phyloP scores from a whole-genome alignment of 2,888 invertebrate species.

The Sarcophaga rosellei region DNA sequence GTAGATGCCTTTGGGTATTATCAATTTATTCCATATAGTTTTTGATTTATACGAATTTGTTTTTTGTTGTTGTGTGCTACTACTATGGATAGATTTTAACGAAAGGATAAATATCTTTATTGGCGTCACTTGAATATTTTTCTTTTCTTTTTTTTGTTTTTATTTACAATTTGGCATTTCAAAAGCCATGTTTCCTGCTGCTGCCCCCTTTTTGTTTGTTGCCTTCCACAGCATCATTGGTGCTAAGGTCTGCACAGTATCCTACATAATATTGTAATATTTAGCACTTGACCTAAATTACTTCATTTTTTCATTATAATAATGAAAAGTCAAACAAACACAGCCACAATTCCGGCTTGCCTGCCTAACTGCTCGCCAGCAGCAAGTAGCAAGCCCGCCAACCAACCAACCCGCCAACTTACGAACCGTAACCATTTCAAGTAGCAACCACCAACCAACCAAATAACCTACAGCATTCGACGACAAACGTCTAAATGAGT shows the following conservation, averaged over 20 bases:
- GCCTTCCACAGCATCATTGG: too few species aligned
- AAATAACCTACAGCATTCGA: constrained; percentile 30
- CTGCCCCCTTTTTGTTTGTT: background rate
- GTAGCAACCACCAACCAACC: constrained; percentile 19
- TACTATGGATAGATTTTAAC: constrained; percentile 42
- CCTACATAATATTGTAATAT: constrained; percentile 41
- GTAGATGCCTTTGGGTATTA: constrained; percentile 25
- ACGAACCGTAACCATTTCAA: too few species aligned
- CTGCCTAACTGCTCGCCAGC: constrained; percentile 30
- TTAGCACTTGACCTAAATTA: constrained; percentile 69
- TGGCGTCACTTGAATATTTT: constrained; percentile 49
- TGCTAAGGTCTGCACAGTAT: constrained; percentile 22
- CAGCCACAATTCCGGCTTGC: constrained; percentile 4
- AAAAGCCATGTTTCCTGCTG: constrained; percentile 28
- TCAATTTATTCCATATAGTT: constrained; percentile 24
- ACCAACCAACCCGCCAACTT: constrained; percentile 36
- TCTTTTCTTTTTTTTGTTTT: constrained; percentile 3
- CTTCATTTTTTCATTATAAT: constrained; percentile 66
- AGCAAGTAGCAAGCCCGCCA: background rate
- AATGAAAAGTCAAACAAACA: constrained; percentile 58
- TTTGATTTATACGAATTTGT: constrained; percentile 49
- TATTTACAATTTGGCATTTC: constrained; percentile 31
- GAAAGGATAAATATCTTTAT: constrained; percentile 55
- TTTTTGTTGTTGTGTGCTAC: background rate
- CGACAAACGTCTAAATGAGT: constrained; percentile 59